Base-by-base conservation (phyloP, 2,888 invertebrate species). In the Muscina levida region DNA sequence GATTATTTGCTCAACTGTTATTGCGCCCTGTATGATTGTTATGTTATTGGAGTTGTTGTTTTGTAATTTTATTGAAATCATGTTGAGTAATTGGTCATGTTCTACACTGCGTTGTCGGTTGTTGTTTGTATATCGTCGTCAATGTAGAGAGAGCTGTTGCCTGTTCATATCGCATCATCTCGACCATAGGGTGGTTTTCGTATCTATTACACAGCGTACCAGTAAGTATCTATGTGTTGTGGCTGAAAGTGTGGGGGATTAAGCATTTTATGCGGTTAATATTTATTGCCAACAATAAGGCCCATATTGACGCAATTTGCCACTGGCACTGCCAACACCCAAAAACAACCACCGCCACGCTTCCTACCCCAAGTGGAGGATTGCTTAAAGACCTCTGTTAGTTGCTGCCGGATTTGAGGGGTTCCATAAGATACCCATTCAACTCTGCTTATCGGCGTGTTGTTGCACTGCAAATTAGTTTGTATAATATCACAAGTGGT, bases 11-110 rank as follows among this genome's bases (percentile, higher is more conserved):
- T 71, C 62, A 74, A 81, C 57, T 77, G 73, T 51, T 68, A 48
- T 62, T 75, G n/a, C 22, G 19, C 51, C 67, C 31, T 31, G 22
- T 13, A 66, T 66, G 59, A 59, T 59, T 67, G 48, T 56, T 42
- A 39, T 56, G 51, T 56, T 56, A 53, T 70, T 80, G 59, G 15
- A 19, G 48, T 53, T 48, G 51, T 84, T 85, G 84, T 85, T 87
- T 84, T 85, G 85, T 87, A 88, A 87, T 88, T 88, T 87, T 87
- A 89, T 88, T 88, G 89, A 89, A 88, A 89, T 88, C 87, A 87
- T 87, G 88, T 88, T 89, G 89, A 88, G 88, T 88, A 89, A 88
- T 88, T 88, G 88, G 87, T 82, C 83, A 70, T 72, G 72, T 77
- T 72, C 62, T 37, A 17, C 22, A 26, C 17, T 37, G 65, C 37